Conservation (phyloP, 2,797 vertebrate species). For the Aplochiton taeniatus region DNA sequence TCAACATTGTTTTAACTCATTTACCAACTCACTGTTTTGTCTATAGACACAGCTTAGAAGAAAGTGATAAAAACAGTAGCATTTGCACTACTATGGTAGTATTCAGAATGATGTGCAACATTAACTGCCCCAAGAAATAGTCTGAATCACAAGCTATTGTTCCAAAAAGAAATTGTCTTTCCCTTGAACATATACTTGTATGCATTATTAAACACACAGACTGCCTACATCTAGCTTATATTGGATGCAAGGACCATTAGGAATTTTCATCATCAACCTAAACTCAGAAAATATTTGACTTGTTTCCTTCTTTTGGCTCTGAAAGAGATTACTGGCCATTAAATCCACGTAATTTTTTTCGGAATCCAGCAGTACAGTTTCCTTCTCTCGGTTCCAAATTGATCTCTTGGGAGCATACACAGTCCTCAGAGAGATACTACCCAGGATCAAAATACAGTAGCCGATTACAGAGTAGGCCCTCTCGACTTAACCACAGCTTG, state of each 20-base stretch:
- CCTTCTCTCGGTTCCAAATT: no score
- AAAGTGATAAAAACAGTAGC: conserved; percentile 27
- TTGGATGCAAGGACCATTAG: no score
- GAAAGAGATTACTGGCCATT: no score
- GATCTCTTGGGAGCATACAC: no score
- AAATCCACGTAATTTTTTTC: no score
- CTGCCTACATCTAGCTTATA: conserved; percentile 1
- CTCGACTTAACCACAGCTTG: background rate
- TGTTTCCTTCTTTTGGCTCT: no score
- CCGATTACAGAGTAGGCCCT: background rate
- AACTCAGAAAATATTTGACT: no score
- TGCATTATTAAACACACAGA: background rate
- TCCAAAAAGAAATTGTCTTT: no score
- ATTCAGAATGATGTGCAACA: conserved; percentile 7
- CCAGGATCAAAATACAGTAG: background rate
- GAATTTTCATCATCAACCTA: no score
- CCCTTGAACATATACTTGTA: no score
- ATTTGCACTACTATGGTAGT: background rate
- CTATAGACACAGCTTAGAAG: conserved; percentile 10
- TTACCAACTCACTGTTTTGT: conserved; percentile 36
- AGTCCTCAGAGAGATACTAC: background rate
- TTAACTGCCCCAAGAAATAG: background rate
- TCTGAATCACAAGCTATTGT: no score
- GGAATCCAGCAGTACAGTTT: no score
- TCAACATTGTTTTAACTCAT: conserved; percentile 38